Evolutionary conservation across 1,140 invertebrate genomes (phyloP), one percentile per base, ranked within the genome.

Genomic region (Cyclargus thomasi): DNA sequence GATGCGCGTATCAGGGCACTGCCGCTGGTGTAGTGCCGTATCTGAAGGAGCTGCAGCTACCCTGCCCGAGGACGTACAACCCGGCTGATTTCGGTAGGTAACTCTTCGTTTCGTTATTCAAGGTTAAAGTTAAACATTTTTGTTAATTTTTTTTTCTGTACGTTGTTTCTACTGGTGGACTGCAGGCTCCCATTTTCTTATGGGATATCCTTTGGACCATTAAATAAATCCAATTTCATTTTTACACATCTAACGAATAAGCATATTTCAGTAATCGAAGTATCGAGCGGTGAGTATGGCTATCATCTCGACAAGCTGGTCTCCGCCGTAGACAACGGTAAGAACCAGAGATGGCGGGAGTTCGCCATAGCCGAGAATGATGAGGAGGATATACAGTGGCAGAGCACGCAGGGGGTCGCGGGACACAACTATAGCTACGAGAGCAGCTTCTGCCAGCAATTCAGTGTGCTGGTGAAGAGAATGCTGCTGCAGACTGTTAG

Each of bases 11-110:
- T 80, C 94, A 95, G 70, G 95, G 95, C 2, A 86, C 91, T 2
- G 91, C 93, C 0, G 75, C 91, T 7, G 92, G 95, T 17, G 92
- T 96, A 10, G 93, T 97, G 16, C 93, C 94, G 0, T 96, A 94
- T 81, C 83, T 96, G 17, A 83, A 92, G 2, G 87, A 92, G 35
- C 77, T 96, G 35, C 93, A 93, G 3, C 81, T 96, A 0, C 91
- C 93, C 20, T 96, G 95, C 76, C 96, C 96, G 0, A 92, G 90
- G 67, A 94, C 95, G 70, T 96, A 96, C 74, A 96, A 96, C 84
- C 96, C 96, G 3, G 95, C 95, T 2, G 96, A 97, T 88, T 97
- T 96, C 79, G 92, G 95, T 96, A 86, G 94, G 92, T 90, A 16
- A 57, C 64, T 14, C 6, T 47, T n/a, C n/a, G n/a, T n/a, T n/a